Conservation (phyloP, 2,888 invertebrate genomes). For the Herminia tarsipennalis region DNA sequence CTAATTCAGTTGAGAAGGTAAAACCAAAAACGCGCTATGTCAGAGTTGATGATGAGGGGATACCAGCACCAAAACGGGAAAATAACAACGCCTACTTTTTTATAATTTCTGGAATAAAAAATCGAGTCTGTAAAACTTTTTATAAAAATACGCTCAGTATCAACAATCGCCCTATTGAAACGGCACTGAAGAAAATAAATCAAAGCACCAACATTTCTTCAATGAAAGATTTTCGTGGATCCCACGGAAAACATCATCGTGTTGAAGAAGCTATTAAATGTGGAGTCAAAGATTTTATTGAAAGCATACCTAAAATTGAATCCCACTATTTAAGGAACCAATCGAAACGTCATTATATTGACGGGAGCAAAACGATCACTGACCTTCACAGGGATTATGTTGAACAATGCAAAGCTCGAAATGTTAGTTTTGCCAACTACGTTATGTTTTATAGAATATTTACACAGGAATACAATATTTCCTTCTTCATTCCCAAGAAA, state of each 20-base stretch:
- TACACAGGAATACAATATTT: slow-evolving; percentile 34
- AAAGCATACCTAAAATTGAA: slow-evolving; percentile 17
- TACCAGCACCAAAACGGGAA: slow-evolving; percentile 5
- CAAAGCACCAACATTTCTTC: slow-evolving; percentile 28
- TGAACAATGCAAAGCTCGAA: slow-evolving; percentile 21
- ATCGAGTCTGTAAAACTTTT: slow-evolving; percentile 22
- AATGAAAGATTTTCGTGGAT: slow-evolving; percentile 28
- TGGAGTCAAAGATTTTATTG: slow-evolving; percentile 10
- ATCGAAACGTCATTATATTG: slow-evolving; percentile 24
- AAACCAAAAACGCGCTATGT: slow-evolving; percentile 10
- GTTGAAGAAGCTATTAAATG: slow-evolving; percentile 13
- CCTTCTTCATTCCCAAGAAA: slow-evolving; percentile 33
- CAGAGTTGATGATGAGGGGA: slow-evolving; percentile 12
- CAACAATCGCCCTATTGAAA: slow-evolving; percentile 24
- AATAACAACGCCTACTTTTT: slow-evolving; percentile 18
- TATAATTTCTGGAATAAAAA: slow-evolving; percentile 11
- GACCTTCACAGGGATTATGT: slow-evolving; percentile 35
- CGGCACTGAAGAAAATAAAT: slow-evolving; percentile 31
- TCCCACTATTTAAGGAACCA: slow-evolving; percentile 27
- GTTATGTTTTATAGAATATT: slow-evolving; percentile 37
- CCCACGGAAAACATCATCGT: slow-evolving; percentile 3
- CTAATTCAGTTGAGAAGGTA: slow-evolving; percentile 2
- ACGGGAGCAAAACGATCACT: slow-evolving; percentile 28
- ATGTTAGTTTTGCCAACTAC: slow-evolving; percentile 9
- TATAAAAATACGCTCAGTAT: slow-evolving; percentile 25